A percentile compares a stretch with the other conserved stretches of the same genome.
These are phyloP conservation scores for Burhinus bistriatus DNA, from an alignment of 2,113 vertebrate species.

Conservation along the genomic window DNA sequence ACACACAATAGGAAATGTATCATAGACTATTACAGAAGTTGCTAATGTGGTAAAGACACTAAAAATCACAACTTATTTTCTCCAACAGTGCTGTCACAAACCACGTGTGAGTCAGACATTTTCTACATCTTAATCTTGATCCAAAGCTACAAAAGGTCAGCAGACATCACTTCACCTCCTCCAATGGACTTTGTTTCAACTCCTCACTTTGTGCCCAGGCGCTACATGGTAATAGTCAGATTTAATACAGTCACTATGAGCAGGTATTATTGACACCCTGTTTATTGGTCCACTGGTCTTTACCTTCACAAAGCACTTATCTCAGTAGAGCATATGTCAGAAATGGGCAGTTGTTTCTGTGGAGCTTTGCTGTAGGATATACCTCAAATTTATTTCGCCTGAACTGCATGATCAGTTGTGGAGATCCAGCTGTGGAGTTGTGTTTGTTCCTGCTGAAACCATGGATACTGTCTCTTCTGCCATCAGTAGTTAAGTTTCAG, in stretches of 20 bases:
- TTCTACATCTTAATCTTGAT: not conserved
- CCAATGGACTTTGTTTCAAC: not conserved
- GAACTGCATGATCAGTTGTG: not conserved
- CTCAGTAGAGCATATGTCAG: not conserved
- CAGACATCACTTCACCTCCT: not conserved
- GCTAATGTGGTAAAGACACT: not conserved
- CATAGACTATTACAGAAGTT: not conserved
- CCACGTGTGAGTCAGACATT: not conserved
- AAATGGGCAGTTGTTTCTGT: not conserved
- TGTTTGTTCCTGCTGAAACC: not conserved
- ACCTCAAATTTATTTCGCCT: not conserved
- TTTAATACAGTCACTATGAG: not conserved
- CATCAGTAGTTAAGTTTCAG: conserved; percentile 8
- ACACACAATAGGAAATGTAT: not conserved
- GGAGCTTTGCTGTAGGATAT: not conserved
- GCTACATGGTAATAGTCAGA: not conserved
- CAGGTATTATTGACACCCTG: not conserved
- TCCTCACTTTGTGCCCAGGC: not conserved
- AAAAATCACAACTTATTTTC: not conserved
- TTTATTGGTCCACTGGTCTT: not conserved
- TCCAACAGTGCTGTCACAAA: not conserved
- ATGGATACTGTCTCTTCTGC: not conserved
- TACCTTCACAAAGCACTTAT: not conserved
- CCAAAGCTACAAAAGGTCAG: not conserved
- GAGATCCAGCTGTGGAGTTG: not conserved